These are phyloP conservation scores for Idris sp. DNA, from an alignment of 1,140 invertebrate genomes.

Conservation along the genomic window DNA sequence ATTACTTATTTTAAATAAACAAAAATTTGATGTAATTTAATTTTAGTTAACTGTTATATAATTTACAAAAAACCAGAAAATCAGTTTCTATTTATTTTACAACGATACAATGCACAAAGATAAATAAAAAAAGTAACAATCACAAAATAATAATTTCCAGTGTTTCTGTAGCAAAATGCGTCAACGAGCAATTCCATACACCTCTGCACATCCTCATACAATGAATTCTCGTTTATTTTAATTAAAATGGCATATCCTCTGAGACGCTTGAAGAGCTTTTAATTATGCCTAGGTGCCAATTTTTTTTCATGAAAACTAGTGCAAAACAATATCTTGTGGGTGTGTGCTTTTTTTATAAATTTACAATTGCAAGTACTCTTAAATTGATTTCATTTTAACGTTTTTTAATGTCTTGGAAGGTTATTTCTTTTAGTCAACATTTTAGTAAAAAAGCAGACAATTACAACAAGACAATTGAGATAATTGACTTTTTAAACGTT, in stretches of 20 bases:
- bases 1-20: too few relatives aligned
- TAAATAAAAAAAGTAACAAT: constrained; percentile 3
- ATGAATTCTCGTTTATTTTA: constrained; percentile 23
- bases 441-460: background rate
- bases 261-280: constrained; percentile 19
- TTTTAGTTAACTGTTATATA: too few relatives aligned
- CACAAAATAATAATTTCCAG: constrained; percentile 7
- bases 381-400: constrained; percentile 1
- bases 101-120: too few relatives aligned
- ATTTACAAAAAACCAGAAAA: background rate
- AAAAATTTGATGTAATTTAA: too few relatives aligned
- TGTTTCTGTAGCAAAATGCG: constrained; percentile 7
- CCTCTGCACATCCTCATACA: constrained; percentile 1
- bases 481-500: too few relatives aligned
- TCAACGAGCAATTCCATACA: constrained; percentile 14
- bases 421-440: background rate
- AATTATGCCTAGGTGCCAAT: constrained; percentile 37
- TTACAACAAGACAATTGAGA: too few relatives aligned
- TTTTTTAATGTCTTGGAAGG: too few relatives aligned
- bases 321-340: background rate
- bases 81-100: too few relatives aligned
- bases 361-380: constrained; percentile 12
- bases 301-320: too few relatives aligned
- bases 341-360: too few relatives aligned
- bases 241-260: constrained; percentile 26